These are phyloP conservation scores for Hippopotamus amphibius DNA, from an alignment of 2,113 vertebrate species.

Conservation along the genomic window DNA sequence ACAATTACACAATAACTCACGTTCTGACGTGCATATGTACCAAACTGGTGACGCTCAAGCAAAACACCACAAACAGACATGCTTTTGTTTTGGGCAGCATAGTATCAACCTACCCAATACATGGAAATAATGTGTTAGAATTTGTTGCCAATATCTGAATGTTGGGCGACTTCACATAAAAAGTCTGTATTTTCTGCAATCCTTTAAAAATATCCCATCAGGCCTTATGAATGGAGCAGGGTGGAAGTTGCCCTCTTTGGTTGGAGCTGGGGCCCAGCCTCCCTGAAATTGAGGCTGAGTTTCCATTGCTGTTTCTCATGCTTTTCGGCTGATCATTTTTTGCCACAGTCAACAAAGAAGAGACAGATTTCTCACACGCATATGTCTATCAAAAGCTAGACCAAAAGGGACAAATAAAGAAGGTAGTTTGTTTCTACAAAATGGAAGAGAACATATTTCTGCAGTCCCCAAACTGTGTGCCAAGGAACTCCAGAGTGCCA, in stretches of 20 bases:
- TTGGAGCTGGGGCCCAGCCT: not conserved
- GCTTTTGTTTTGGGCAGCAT: not conserved
- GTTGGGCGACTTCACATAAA: not conserved
- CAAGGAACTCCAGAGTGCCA: not conserved
- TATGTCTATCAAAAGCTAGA: conserved; percentile 14
- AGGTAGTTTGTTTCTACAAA: not conserved
- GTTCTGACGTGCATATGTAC: not conserved
- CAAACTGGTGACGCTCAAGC: not conserved
- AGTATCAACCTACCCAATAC: not conserved
- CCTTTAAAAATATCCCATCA: not conserved
- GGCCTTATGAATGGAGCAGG: not conserved
- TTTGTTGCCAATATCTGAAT: not conserved
- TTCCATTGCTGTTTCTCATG: not conserved
- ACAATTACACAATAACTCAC: not conserved
- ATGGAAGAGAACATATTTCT: not conserved
- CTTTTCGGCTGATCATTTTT: not conserved
- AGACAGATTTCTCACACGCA: not conserved
- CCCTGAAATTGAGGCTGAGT: not conserved
- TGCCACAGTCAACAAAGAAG: not conserved
- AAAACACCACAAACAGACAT: not conserved
- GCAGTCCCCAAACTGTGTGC: not conserved
- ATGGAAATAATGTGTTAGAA: conserved; percentile 29
- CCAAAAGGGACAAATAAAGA: conserved; percentile 8
- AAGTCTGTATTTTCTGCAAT: not conserved
- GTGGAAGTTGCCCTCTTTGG: not conserved